phyloP scores from a whole-genome alignment of 2,888 invertebrate genomes.

The Pheosia gnoma region DNA sequence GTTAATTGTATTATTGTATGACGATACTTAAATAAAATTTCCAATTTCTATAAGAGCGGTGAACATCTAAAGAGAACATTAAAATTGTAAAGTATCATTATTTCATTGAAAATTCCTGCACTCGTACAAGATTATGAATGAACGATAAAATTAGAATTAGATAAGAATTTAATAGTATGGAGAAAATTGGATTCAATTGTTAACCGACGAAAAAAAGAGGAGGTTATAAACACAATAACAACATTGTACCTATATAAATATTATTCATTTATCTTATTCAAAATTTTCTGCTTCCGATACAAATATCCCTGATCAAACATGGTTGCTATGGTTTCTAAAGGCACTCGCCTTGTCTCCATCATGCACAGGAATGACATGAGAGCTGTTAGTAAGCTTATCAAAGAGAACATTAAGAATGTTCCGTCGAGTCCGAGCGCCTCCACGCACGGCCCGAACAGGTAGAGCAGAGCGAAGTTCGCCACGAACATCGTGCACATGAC shows the following conservation, averaged over 20 bases:
- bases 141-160: too few species aligned
- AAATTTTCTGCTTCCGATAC: constrained; percentile 22
- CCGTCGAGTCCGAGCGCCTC: constrained; percentile 54
- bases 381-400: constrained; percentile 41
- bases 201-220: neutral
- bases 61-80: too few species aligned
- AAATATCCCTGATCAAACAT: constrained; percentile 47
- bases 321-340: constrained; percentile 49
- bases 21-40: too few species aligned
- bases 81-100: too few species aligned
- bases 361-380: constrained; percentile 48
- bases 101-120: too few species aligned
- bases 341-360: constrained; percentile 63
- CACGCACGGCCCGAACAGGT: constrained; percentile 36
- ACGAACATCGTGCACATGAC: constrained; percentile 32
- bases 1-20: too few species aligned
- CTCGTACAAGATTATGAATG: too few species aligned
- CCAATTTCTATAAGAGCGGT: too few species aligned
- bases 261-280: constrained; percentile 8
- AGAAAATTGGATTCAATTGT: too few species aligned
- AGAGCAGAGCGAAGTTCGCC: constrained; percentile 43
- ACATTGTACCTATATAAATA: neutral
- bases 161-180: too few species aligned
- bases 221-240: neutral
- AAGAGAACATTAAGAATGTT: constrained; percentile 57